phyloP scores from a whole-genome alignment of 1,140 invertebrate species.

The Orius insidiosus region DNA sequence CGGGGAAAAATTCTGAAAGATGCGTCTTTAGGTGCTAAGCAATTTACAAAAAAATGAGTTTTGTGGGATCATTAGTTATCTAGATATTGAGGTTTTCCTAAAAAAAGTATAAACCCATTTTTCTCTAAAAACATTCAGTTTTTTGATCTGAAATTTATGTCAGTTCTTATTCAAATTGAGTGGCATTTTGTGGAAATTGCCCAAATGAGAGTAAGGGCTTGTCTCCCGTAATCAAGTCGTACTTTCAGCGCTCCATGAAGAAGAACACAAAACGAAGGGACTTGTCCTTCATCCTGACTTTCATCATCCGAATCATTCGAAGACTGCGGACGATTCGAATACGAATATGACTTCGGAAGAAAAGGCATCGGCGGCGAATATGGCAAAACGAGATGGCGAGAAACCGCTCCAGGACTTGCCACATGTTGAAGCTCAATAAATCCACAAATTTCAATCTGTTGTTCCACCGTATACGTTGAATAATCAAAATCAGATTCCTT shows the following conservation, averaged over 20 bases:
- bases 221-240: too few species aligned
- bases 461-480: constrained; percentile 38
- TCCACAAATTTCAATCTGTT: constrained; percentile 57
- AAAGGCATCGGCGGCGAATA: constrained; percentile 18
- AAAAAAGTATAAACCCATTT: too few species aligned
- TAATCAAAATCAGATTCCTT: constrained; percentile 47
- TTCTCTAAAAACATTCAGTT: too few species aligned
- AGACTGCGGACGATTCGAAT: constrained; percentile 14
- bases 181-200: too few species aligned
- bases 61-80: too few species aligned
- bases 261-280: constrained; percentile 80
- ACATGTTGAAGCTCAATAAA: constrained; percentile 68
- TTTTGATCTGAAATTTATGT: too few species aligned
- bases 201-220: too few species aligned
- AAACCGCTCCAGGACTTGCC: constrained; percentile 84
- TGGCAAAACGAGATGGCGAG: constrained; percentile 76
- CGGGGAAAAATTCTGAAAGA: too few species aligned
- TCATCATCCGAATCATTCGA: constrained; percentile 36
- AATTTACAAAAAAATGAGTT: too few species aligned
- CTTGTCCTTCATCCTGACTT: constrained; percentile 59
- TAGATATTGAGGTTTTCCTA: too few species aligned
- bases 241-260: constrained; percentile 88
- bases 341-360: constrained; percentile 1
- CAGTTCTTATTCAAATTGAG: too few species aligned
- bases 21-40: too few species aligned